Evolutionary conservation across 2,113 vertebrate genomes (phyloP).

Genomic region (Marmota monax): DNA sequence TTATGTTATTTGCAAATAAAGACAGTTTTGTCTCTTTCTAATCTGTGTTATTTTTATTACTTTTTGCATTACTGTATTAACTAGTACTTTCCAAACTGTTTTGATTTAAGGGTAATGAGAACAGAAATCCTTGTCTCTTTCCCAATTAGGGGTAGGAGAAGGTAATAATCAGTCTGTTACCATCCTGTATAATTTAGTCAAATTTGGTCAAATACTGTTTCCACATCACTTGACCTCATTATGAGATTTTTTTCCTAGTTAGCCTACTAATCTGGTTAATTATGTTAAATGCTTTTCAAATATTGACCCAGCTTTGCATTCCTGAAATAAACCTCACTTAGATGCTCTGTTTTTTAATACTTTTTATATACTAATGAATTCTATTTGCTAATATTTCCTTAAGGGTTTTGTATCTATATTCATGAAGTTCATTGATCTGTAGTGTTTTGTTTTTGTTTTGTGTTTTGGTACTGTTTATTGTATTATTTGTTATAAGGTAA

Average conservation of each 20-base stretch:
- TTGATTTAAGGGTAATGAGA: not conserved
- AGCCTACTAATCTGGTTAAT: not conserved
- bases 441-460: not conserved
- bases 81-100: not conserved
- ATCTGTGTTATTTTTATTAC: not conserved
- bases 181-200: not conserved
- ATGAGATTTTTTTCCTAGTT: not conserved
- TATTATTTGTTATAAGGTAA: not conserved
- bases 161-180: not conserved
- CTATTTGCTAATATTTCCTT: not conserved
- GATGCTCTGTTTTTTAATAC: not conserved
- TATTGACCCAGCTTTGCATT: not conserved
- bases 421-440: not conserved
- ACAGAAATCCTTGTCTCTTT: not conserved
- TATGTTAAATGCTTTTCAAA: not conserved
- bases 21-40: not conserved
- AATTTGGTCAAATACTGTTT: conserved; percentile 2
- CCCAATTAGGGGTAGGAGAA: not conserved
- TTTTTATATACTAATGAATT: not conserved
- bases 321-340: not conserved
- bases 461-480: not conserved
- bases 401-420: not conserved
- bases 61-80: not conserved
- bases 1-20: not conserved
- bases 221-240: not conserved